Evolutionary conservation across 2,888 invertebrate genomes (phyloP).

Genomic region (Cheilosia grossa): DNA sequence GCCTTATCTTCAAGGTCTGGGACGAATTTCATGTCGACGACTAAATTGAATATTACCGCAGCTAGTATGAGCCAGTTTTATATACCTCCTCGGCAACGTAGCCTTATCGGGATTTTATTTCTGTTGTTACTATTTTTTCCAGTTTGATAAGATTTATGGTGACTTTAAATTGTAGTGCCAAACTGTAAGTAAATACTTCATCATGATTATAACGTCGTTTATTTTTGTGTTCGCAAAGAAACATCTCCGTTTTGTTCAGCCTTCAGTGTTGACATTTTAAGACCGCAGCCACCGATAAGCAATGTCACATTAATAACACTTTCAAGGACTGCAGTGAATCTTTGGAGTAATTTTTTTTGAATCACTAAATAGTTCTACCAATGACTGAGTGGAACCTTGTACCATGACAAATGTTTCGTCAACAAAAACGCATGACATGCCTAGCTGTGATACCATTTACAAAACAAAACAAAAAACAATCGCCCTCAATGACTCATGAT

Average conservation of each 20-base stretch:
- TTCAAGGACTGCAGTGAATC: background rate
- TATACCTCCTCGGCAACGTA: conserved; percentile 18
- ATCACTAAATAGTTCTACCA: background rate
- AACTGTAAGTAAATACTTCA: conserved; percentile 14
- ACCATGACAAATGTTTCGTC: conserved; percentile 3
- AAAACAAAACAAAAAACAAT: background rate
- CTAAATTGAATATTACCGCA: background rate
- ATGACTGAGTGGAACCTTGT: conserved; percentile 40
- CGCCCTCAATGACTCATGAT: conserved; percentile 19
- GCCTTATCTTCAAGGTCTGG: conserved; percentile 50
- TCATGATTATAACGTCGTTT: conserved; percentile 11
- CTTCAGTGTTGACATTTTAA: conserved; percentile 16
- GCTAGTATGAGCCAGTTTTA: conserved; percentile 22
- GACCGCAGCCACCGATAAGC: conserved; percentile 21
- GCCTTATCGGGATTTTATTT: background rate
- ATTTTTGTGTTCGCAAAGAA: background rate
- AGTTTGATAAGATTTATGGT: conserved; percentile 11
- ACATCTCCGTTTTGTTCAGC: background rate
- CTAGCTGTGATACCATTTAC: background rate
- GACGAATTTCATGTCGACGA: conserved; percentile 7
- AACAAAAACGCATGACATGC: conserved; percentile 1
- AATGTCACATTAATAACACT: background rate
- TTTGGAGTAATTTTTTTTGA: background rate
- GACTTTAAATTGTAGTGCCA: conserved; percentile 6
- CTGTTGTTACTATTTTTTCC: background rate